Evolutionary conservation across 2,113 vertebrate species (phyloP).

Genomic region (Bufo gargarizans): DNA sequence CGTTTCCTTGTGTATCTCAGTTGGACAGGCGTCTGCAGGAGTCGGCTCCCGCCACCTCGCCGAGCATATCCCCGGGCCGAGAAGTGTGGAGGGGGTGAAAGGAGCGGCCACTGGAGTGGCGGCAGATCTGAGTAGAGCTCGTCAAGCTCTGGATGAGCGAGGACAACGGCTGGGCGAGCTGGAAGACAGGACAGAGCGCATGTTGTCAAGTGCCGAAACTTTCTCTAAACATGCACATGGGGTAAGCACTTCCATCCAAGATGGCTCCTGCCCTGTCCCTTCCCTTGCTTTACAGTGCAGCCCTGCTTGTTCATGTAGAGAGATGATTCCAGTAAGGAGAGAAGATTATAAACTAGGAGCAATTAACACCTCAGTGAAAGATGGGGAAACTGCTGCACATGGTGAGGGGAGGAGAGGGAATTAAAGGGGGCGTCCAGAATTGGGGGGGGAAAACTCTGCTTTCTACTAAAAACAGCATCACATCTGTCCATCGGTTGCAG

Average conservation of each 20-base stretch:
- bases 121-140: constrained; percentile 88
- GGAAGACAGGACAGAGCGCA: constrained; percentile 91
- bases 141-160: constrained; percentile 93
- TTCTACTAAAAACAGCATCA: no score
- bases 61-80: constrained; percentile 93
- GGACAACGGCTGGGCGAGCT: constrained; percentile 94
- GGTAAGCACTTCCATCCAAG: constrained; percentile 69
- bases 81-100: constrained; percentile 86
- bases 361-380: no score
- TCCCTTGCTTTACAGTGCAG: background rate
- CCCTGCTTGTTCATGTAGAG: background rate
- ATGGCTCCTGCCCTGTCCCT: no score
- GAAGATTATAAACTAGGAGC: no score
- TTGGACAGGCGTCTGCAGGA: constrained; percentile 92
- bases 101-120: constrained; percentile 86
- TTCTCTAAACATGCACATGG: constrained; percentile 97
- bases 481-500: no score
- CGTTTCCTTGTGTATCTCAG: constrained; percentile 65
- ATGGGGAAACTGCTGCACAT: no score
- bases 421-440: no score
- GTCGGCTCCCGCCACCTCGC: constrained; percentile 92
- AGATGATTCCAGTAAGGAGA: no score
- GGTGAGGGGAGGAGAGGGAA: no score
- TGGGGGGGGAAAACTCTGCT: no score
- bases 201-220: constrained; percentile 93